Evolutionary conservation across 2,113 vertebrate genomes (phyloP), one percentile per base, ranked within the genome.

Genomic region (Trogon melanurus): DNA sequence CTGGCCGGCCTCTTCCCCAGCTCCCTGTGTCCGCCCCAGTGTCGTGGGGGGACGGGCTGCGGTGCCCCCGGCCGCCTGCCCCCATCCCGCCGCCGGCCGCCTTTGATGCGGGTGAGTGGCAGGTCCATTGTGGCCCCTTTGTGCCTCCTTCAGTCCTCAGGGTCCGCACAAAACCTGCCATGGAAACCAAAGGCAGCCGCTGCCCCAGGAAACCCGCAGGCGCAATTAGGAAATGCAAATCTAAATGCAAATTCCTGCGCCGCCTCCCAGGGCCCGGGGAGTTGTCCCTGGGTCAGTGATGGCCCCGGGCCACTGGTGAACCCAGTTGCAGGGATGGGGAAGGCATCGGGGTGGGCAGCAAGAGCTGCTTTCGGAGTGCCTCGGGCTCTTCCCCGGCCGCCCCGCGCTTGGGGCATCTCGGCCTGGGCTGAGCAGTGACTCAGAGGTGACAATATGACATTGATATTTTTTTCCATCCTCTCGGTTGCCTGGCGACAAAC

Each of bases 161-260:
- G 90, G 88, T 87, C 93, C 9, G 2, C 94, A 85, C 95, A 90
- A 88, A 97, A 85, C 96, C 92, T 97, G 92, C 95, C 96, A 96
- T 97, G 96, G 96, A 96, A 97, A 97, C 96, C 88, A 4, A 56
- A 82, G 90, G 13, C 90, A 3, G 95, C 70, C 81, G 74, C 88
- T 96, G 93, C 94, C 88, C 94, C 92, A 82, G 96, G 95, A 96
- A 96, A 96, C 95, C 94, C 58, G 18, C 81, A 88, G 94, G 82
- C 58, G 66, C 95, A 94, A 90, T 93, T 95, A 95, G 95, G 95
- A 94, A 90, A 96, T 88, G 96, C 96, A 95, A 95, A 95, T 92
- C 36, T 19, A 25, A 93, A 96, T 93, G 95, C 92, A 91, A 91
- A 95, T 95, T 47, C 93, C 67, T 79, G 44, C 16, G 6, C 44